Evolutionary conservation across 2,113 vertebrate species (phyloP), one percentile per base, ranked within the genome.

Genomic region (Neoarius graeffei): DNA sequence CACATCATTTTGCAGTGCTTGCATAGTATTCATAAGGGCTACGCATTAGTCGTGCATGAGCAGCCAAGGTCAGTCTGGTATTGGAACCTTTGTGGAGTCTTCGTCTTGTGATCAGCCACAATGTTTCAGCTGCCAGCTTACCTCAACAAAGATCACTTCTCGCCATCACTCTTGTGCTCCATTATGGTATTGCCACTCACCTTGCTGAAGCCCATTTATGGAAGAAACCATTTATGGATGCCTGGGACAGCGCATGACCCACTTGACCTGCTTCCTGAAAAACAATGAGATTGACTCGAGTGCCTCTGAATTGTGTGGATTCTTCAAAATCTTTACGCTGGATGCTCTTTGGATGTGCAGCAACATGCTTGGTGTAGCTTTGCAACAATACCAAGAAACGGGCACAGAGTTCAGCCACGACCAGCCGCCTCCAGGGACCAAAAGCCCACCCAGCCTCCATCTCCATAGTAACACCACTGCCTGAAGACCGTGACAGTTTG

Each of bases 11-110:
- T 42, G 10, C 27, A 57, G 27, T 11, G 42, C 67, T 60, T 17
- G 92, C 91, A 94, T 93, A 93, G 93, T 90, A 89, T 94, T 89
- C 93, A 91, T 91, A 96, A 96, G 95, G 95, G 95, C 95, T 96
- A 94, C 91, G 92, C 93, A 91, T 94, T 91, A 93, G 93, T 92
- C 92, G 35, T 83, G 88, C 88, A 83, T 85, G 80, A 86, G 88
- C 60, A 84, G 79, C 56, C 93, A 93, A 93, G 93, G 91, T 90
- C 60, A 90, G 76, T 84, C 79, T 14, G 67, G 87, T 87, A 89
- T 83, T 80, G 71, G 84, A 69, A 83, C 74, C 71, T 27, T 80
- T 56, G 48, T 27, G 60, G 83, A 89, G 87, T 88, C 76, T 81
- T 86, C 77, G 25, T 76, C 81, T 42, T 42, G 25, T 42, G 60